Evolutionary conservation across 2,113 vertebrate genomes (phyloP), one percentile per base, ranked within the genome.

Genomic region (Psilopogon haemacephalus): DNA sequence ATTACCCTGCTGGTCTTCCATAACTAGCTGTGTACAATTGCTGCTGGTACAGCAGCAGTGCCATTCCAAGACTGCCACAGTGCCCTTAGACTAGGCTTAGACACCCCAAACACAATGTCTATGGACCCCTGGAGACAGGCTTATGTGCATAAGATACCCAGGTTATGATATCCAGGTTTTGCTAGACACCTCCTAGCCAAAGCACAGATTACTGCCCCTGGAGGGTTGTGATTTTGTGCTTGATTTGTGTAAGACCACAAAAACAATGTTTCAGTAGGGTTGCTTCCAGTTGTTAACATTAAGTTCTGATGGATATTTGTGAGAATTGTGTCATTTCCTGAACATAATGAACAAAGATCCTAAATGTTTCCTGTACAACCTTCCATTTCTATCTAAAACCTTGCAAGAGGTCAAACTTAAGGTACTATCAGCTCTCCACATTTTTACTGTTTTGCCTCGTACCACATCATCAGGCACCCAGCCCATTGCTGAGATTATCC

Each of bases 21-120:
- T 1, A 70, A 56, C 2, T 33, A 42, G 54, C 65, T 69, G n/a
- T 6, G 44, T 8, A 35, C 15, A 42, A 42, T 18, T 23, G 42
- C 40, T 71, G 58, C 52, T 9, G 3, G 50, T 2, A 1, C 24
- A 33, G 26, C 30, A 8, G 1, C 35, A 74, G 63, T 1, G 0
- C 40, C 6, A 1, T 15, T 21, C 58, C 63, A 54, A 52, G 24
- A 7, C 46, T 18, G 9, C 20, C 6, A 30, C 30, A 72, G 48
- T 7, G 20, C 26, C 13, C 64, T 76, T 78, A 69, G 24, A 73
- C 11, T 33, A 77, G 44, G 21, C 50, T 46, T 30, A 62, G 24
- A 8, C 56, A 52, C 13, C 44, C 42, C 12, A 15, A 35, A 62
- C 19, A 24, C 17, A 5, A 64, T 8, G 11, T 9, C 10, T 6